A percentile compares a stretch with the other conserved stretches of the same genome.
Evolutionary conservation across 2,113 vertebrate species (phyloP).

Genomic region (Haemorhous mexicanus): DNA sequence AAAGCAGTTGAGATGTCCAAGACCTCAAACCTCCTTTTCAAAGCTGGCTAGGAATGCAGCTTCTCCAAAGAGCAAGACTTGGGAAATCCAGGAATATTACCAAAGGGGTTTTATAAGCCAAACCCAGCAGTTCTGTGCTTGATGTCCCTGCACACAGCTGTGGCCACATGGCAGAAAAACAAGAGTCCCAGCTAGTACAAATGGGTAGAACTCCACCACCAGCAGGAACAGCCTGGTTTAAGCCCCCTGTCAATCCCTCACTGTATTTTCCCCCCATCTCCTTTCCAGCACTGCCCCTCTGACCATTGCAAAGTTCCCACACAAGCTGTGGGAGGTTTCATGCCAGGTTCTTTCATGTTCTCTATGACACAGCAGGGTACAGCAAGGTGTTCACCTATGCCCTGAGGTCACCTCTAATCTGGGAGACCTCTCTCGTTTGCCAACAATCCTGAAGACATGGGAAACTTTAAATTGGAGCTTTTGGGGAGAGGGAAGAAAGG

Average conservation of each 20-base stretch:
- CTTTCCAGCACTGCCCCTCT: not conserved
- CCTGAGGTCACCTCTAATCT: not conserved
- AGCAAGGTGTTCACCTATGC: not conserved
- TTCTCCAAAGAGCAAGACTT: not conserved
- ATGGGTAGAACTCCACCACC: not conserved
- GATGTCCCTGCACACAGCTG: rapidly evolving
- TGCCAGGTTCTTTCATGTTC: not conserved
- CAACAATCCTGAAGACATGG: not conserved
- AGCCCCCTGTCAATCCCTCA: not conserved
- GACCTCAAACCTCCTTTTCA: not conserved
- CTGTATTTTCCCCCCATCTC: not conserved
- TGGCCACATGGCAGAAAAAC: not conserved
- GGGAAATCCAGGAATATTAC: not conserved
- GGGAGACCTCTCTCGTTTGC: not conserved
- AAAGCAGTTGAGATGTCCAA: not conserved
- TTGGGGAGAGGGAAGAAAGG: not conserved
- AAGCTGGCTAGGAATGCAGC: not conserved
- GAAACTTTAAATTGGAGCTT: not conserved
- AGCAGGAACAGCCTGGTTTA: not conserved
- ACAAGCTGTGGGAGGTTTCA: rapidly evolving
- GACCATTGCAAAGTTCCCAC: rapidly evolving
- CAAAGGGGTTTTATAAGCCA: not conserved
- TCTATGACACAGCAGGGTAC: rapidly evolving
- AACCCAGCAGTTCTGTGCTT: rapidly evolving
- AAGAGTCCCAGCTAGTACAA: not conserved